Evolutionary conservation across 2,113 vertebrate species (phyloP), one percentile per base, ranked within the genome.

Genomic region (Apteryx mantelli): DNA sequence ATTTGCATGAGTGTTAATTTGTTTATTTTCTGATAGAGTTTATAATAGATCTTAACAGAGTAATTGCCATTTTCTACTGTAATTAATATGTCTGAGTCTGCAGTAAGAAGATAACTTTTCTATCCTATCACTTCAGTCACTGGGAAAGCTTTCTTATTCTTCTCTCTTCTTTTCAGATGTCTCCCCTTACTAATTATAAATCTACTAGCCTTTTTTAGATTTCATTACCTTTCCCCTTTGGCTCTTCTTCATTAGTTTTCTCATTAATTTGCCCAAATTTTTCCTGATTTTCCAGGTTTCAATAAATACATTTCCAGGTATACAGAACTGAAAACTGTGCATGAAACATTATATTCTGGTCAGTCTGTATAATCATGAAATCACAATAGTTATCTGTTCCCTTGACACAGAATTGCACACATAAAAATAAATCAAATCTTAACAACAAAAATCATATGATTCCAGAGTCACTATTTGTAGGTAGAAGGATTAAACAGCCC

Each of bases 21-120:
- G 68, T 86, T 93, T 96, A 48, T 93, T 94, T 94, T 94, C 85
- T 94, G 53, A 26, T 77, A 34, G n/a, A 78, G 13, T 66, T 95
- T 77, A 44, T 91, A 69, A 55, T 53, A 87, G 14, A 65, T 48
- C 32, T 91, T 85, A 70, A 38, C 19, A 61, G 30, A 74, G 58
- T 74, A 82, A 77, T 34, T 89, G 24, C 44, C 15, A 53, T 82
- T 74, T 32, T 55, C 63, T 5, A 1, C 15, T 89, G 22, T 70
- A 89, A 93, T 95, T 93, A 50, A 53, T 71, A 64, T 61, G 14
- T 84, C 74, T 82, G 53, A 69, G 76, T 88, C 61, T 58, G 38
- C 40, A 82, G 10, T 70, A 89, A 66, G 74, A 94, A 89, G 65
- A 78, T 82, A 89, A 50, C 44, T 95, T 89, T 70, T 26, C 30